Conservation (phyloP, 2,113 vertebrate species). For the Bufo gargarizans region DNA sequence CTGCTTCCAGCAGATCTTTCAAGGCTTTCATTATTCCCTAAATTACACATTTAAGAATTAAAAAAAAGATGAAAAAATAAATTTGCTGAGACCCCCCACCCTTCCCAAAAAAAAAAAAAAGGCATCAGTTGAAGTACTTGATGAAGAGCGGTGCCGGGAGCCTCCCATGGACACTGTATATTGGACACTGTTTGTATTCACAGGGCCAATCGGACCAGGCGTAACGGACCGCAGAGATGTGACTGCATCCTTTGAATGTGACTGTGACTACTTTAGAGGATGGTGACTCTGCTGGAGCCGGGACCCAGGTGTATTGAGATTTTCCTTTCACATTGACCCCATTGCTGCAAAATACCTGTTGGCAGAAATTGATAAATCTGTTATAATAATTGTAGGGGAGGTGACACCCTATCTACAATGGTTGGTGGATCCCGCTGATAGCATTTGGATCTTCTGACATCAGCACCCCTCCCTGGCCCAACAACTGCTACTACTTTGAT, state of each 20-base stretch:
- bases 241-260: slow-evolving; percentile 59
- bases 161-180: slow-evolving; percentile 74
- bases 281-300: slow-evolving; percentile 67
- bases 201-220: slow-evolving; percentile 91
- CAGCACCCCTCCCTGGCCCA: too few species aligned
- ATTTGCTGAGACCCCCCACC: neutral
- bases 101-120: neutral
- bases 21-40: neutral
- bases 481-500: too few species aligned
- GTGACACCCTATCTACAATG: neutral
- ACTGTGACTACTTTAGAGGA: slow-evolving; percentile 65
- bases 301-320: slow-evolving; percentile 68
- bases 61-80: neutral
- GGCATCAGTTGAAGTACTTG: slow-evolving; percentile 10
- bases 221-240: slow-evolving; percentile 76
- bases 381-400: neutral
- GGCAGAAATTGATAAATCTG: neutral
- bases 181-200: slow-evolving; percentile 78
- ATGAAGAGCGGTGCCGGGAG: slow-evolving; percentile 85
- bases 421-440: neutral
- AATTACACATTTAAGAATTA: neutral
- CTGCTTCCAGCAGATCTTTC: neutral
- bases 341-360: slow-evolving; percentile 78
- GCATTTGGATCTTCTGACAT: too few species aligned
- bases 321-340: slow-evolving; percentile 15